Base-by-base conservation (phyloP, 1,140 invertebrate genomes). In the Drosophila rhopaloa region DNA sequence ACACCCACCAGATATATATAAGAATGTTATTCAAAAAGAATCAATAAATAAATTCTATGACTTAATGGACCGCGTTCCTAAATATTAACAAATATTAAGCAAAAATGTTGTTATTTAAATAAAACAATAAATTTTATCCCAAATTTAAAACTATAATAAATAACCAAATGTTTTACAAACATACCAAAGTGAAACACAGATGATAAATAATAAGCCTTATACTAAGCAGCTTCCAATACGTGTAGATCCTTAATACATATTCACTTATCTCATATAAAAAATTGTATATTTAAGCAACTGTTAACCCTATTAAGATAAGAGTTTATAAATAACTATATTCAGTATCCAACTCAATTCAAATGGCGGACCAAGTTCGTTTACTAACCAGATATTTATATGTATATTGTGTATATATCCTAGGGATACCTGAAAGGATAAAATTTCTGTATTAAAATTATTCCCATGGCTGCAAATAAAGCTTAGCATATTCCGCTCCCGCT, bases 371-470 rank as follows among this genome's bases (percentile, higher is more conserved):
- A 68, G 65, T 68, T 68, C 65, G 60, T 38, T 29, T 19, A 37
- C 29, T 66, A 44, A 44, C 2, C 60, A 51, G 38, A 65, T 65
- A 68, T 65, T 44, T 66, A 44, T 68, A 37, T 68, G 47, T 50
- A 37, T 51, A 44, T 63, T 67, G 46, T 67, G 65, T 67, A 43
- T 37, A 63, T 43, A 61, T 53, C 44, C 37, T 53, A 46, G 37
- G 37, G 35, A 71, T 35, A 29, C 65, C 65, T 70, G 48, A 35
- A 71, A 57, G 67, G 35, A 57, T 57, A 35, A 71, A 46, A 35
- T 41, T 71, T 63, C 55, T 71, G 66, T 70, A 38, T 56, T 58
- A 46, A 57, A 55, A 71, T 71, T 58, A 71, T 71, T 58, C 66
- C 27, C 40, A 24, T 37, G 29, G 50, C 50, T 53, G 50, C 50